Evolutionary conservation across 2,113 vertebrate genomes (phyloP), one percentile per base, ranked within the genome.

Genomic region (Spea multiplicata): DNA sequence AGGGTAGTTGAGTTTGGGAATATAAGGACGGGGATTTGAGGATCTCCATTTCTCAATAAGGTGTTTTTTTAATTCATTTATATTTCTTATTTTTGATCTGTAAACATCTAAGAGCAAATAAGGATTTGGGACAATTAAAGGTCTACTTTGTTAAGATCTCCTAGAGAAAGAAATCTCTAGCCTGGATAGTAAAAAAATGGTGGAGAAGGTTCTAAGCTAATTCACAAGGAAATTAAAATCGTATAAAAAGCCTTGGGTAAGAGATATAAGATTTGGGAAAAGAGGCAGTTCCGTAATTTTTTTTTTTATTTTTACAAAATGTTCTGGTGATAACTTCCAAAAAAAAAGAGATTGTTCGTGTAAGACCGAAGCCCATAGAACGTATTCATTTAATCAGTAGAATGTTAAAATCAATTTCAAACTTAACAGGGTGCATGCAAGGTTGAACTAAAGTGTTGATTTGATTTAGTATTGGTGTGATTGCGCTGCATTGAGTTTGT

Each of bases 401-500:
- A 71, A 71, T 52, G 49, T 71, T 57, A 71, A 71, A 71, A 71
- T 71, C 70, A 71, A 71, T 71, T 55, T 55, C 8, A 44, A 71
- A 55, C 70, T 12, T 52, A 44, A 71, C 70, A 55, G 70, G 70
- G 70, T 10, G 52, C 70, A 71, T 57, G 16, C 4, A 71, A 55
- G 3, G 50, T 71, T 52, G 70, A 71, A 12, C 49, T 17, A 55
- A 52, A 53, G 70, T 71, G 70, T 71, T 71, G 70, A 71, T 71
- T 71, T 55, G 70, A 55, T 71, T 71, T 55, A 14, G 70, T 30
- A 71, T 55, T 55, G 17, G 70, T 71, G 70, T 71, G 50, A 71
- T 3, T 44, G 70, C 49, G 44, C 30, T 17, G n/a, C 17, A 5
- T 4, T 71, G 70, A 5, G 17, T 57, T 71, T 71, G 10, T 6